phyloP scores from a whole-genome alignment of 2,888 invertebrate genomes.

The Scaptomyza caliginosa region DNA sequence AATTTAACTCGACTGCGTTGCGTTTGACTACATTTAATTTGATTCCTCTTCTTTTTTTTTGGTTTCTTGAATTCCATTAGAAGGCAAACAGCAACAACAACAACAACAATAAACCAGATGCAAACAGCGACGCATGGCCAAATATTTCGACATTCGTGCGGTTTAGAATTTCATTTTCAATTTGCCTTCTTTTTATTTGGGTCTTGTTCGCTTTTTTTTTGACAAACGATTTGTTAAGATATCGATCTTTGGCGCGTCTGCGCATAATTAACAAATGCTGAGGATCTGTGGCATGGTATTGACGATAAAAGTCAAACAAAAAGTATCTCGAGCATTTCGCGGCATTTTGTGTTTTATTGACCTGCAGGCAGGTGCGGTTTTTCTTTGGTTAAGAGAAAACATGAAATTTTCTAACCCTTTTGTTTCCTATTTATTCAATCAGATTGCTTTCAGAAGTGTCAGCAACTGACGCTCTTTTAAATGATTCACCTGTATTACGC shows the following conservation, averaged over 20 bases:
- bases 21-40: slow-evolving; percentile 74
- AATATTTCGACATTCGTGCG: slow-evolving; percentile 77
- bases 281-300: slow-evolving; percentile 11
- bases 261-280: slow-evolving; percentile 66
- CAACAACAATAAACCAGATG: neutral
- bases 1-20: slow-evolving; percentile 66
- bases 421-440: neutral
- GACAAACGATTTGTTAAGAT: slow-evolving; percentile 79
- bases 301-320: neutral
- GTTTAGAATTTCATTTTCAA: slow-evolving; percentile 78
- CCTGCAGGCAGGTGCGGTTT: slow-evolving; percentile 56
- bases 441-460: slow-evolving; percentile 35
- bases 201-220: slow-evolving; percentile 49
- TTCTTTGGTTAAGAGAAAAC: no score
- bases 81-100: slow-evolving; percentile 31
- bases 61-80: slow-evolving; percentile 74
- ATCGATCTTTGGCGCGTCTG: slow-evolving; percentile 75
- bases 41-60: slow-evolving; percentile 62
- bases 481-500: slow-evolving; percentile 58
- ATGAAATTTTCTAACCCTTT: neutral
- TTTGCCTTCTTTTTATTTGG: slow-evolving; percentile 38
- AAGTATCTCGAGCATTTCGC: slow-evolving; percentile 48
- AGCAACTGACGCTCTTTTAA: slow-evolving; percentile 30
- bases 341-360: slow-evolving; percentile 44
- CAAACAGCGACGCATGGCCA: slow-evolving; percentile 40